phyloP scores from a whole-genome alignment of 2,888 invertebrate species.

The Lepeophtheirus nordmannii region DNA sequence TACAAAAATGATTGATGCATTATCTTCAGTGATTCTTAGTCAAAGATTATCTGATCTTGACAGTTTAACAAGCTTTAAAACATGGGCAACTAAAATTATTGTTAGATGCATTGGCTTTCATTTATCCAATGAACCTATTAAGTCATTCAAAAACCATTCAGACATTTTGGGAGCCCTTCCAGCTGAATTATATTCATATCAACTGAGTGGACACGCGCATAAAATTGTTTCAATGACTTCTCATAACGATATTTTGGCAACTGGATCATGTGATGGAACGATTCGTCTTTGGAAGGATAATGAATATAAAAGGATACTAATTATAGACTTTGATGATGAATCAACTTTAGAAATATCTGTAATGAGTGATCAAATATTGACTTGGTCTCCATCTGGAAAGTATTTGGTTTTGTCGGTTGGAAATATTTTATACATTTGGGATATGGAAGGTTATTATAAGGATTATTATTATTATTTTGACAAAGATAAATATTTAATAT shows the following conservation, averaged over 20 bases:
- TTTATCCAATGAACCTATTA: neutral
- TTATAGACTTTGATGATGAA: neutral
- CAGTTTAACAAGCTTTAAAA: neutral
- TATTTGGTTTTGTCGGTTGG: conserved; percentile 44
- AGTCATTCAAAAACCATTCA: neutral
- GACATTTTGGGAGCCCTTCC: neutral
- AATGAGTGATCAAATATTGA: conserved; percentile 40
- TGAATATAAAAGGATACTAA: neutral
- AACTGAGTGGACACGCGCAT: neutral
- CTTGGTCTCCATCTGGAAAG: conserved; percentile 35
- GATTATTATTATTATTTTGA: neutral
- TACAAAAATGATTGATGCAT: neutral
- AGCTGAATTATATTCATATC: neutral
- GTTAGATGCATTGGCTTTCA: neutral
- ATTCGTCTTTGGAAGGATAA: neutral
- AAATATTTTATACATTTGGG: conserved; percentile 45
- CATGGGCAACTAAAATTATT: neutral
- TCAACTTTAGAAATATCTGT: conserved; percentile 37
- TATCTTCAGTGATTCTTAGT: neutral
- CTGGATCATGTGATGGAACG: neutral
- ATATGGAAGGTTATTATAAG: conserved; percentile 34
- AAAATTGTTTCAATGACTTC: neutral
- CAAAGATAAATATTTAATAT: no score
- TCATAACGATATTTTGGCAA: neutral
- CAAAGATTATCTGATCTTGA: neutral